Base-by-base conservation (phyloP, 2,888 invertebrate genomes). In the Ormyrus nitidulus region DNA sequence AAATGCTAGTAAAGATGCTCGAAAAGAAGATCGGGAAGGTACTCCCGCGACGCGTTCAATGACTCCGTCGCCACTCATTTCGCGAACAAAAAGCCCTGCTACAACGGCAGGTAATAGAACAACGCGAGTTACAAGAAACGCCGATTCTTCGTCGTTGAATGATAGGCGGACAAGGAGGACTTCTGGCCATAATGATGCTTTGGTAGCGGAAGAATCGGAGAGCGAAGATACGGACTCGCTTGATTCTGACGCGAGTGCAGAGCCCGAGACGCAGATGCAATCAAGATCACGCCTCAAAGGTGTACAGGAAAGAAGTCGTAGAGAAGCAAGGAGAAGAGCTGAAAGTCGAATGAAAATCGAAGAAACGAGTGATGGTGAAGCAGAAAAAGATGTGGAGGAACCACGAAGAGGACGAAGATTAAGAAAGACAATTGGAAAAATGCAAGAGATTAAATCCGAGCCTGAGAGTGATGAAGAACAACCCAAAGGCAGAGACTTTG, bases 401-500 rank as follows among this genome's bases (percentile, higher is more conserved):
- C 79, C 83, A 71, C 44, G 65, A 78, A 79, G 89, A 87, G 86
- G 92, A 85, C 85, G 87, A 62, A 81, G 88, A 58, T 85, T 90
- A 6, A 88, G 91, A 81, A 91, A 91, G 85, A 87, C 90, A 2
- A 88, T 91, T 9, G 91, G 89, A 46, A 91, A 90, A 80, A 84
- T 89, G 0, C 89, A 91, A 1, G 91, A 91, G 59, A 85, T 89
- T 1, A 91, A 91, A 78, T 90, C 90, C 11, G 90, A 91, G n/a
- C 88, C 91, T 6, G 92, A 92, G 59, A 92, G 91, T 64, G 92
- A 92, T 66, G 92, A 92, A 11, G 92, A 92, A 48, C 91, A 91
- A 71, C 92, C 93, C 0, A 94, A 94, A 87, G 94, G 94, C 1
- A 92, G 95, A 5, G 96, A 96, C 87, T 96, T 95, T 87, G 96